These are phyloP conservation scores for Dinoponera quadriceps DNA, from an alignment of 1,140 invertebrate species.

Conservation along the genomic window DNA sequence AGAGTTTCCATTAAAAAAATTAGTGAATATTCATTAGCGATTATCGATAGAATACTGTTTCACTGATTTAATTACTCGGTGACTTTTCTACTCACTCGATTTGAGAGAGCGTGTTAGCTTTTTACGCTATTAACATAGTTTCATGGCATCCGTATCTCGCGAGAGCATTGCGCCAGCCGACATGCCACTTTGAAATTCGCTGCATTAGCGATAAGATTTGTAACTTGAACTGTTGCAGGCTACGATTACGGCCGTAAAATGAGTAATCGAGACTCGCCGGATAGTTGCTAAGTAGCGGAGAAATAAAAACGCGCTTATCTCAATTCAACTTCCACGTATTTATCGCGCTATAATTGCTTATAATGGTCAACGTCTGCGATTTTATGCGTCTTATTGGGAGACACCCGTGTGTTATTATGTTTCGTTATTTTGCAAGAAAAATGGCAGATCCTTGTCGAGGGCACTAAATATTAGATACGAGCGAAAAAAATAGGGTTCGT, in stretches of 20 bases:
- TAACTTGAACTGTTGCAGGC: background rate
- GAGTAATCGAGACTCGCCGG: background rate
- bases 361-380: slow-evolving; percentile 7
- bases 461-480: background rate
- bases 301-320: slow-evolving; percentile 48
- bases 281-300: slow-evolving; percentile 42
- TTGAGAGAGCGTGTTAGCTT: too few relatives aligned
- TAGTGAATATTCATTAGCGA: too few relatives aligned
- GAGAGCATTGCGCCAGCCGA: background rate
- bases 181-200: slow-evolving; percentile 6
- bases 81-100: too few relatives aligned
- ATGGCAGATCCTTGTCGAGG: background rate
- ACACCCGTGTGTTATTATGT: slow-evolving; percentile 40
- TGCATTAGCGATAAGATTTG: slow-evolving; percentile 24
- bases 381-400: slow-evolving; percentile 27
- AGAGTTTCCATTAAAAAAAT: too few relatives aligned
- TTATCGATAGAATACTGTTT: too few relatives aligned
- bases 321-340: slow-evolving; percentile 17
- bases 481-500: background rate
- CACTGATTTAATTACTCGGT: too few relatives aligned
- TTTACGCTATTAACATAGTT: background rate
- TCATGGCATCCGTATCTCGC: background rate
- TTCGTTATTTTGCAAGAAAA: slow-evolving; percentile 34
- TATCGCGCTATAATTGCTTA: slow-evolving; percentile 43
- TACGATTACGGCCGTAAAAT: background rate